A percentile compares a stretch with the other conserved stretches of the same genome.
These are phyloP conservation scores for Sceliomorpha sp. DNA, from an alignment of 2,888 invertebrate genomes.

Conservation along the genomic window DNA sequence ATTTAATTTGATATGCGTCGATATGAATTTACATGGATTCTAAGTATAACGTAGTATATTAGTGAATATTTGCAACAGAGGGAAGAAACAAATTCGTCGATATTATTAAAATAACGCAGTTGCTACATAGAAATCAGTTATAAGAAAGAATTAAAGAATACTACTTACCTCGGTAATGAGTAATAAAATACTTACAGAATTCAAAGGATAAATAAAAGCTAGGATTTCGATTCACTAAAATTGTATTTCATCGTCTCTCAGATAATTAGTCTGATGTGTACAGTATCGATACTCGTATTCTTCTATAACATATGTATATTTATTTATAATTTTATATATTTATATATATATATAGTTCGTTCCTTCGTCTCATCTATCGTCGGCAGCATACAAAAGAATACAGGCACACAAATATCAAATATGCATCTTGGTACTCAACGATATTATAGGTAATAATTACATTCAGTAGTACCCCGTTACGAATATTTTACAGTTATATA, in stretches of 20 bases:
- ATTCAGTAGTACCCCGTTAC: slow-evolving; percentile 69
- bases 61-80: too few species aligned
- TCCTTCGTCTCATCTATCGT: slow-evolving; percentile 66
- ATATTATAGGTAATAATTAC: slow-evolving; percentile 76
- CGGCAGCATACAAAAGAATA: slow-evolving; percentile 79
- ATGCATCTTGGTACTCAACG: slow-evolving; percentile 72
- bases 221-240: slow-evolving; percentile 73
- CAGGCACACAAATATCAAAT: slow-evolving; percentile 80
- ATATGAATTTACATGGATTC: too few species aligned
- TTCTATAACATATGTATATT: slow-evolving; percentile 64
- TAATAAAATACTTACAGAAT: too few species aligned
- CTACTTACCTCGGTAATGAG: not conserved
- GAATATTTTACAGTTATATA: slow-evolving; percentile 72
- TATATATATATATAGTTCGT: slow-evolving; percentile 73
- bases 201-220: slow-evolving; percentile 19
- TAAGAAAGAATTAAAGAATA: not conserved
- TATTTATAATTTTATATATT: slow-evolving; percentile 67
- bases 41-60: too few species aligned
- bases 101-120: too few species aligned
- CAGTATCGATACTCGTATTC: slow-evolving; percentile 66
- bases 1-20: too few species aligned
- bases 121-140: too few species aligned
- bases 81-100: too few species aligned
- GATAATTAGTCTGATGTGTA: slow-evolving; percentile 72
- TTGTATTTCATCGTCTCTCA: slow-evolving; percentile 74